Evolutionary conservation across 1,140 invertebrate species (phyloP).

Genomic region (Pectinophora gossypiella): DNA sequence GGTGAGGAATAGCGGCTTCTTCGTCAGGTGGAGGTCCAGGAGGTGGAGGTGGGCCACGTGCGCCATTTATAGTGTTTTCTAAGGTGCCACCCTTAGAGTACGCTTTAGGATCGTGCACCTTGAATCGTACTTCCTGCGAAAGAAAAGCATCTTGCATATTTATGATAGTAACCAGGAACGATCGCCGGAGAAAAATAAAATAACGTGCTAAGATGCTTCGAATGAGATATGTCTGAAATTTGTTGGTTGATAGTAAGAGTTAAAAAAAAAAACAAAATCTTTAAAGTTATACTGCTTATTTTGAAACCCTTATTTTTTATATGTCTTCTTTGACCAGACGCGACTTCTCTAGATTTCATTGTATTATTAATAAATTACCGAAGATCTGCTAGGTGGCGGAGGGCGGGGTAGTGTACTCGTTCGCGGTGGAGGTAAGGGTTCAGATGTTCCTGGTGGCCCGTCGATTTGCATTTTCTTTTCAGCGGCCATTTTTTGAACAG

Average conservation of each 20-base stretch:
- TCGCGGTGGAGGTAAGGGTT: slow-evolving; percentile 84
- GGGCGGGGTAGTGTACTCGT: slow-evolving; percentile 56
- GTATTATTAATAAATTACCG: too few species aligned
- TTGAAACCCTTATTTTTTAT: too few species aligned
- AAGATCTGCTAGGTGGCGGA: slow-evolving; percentile 51
- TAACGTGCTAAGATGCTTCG: too few species aligned
- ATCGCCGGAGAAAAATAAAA: too few species aligned
- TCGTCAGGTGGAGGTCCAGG: slow-evolving; percentile 72
- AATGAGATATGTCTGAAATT: too few species aligned
- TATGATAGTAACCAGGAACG: too few species aligned
- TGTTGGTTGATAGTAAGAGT: too few species aligned
- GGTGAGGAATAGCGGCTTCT: slow-evolving; percentile 81
- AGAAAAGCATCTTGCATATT: too few species aligned
- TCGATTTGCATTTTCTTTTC: slow-evolving; percentile 89
- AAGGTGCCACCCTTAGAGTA: slow-evolving; percentile 91
- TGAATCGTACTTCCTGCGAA: slow-evolving; percentile 95
- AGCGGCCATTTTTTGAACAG: slow-evolving; percentile 92
- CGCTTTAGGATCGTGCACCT: slow-evolving; percentile 93
- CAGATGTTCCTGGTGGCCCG: slow-evolving; percentile 81
- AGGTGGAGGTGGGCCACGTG: slow-evolving; percentile 70
- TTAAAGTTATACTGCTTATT: too few species aligned
- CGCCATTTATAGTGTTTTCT: slow-evolving; percentile 91
- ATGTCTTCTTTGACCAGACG: too few species aligned
- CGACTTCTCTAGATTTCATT: too few species aligned
- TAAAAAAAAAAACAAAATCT: too few species aligned